Conservation (phyloP, 1,140 invertebrate genomes). For the Leptinotarsa texana region DNA sequence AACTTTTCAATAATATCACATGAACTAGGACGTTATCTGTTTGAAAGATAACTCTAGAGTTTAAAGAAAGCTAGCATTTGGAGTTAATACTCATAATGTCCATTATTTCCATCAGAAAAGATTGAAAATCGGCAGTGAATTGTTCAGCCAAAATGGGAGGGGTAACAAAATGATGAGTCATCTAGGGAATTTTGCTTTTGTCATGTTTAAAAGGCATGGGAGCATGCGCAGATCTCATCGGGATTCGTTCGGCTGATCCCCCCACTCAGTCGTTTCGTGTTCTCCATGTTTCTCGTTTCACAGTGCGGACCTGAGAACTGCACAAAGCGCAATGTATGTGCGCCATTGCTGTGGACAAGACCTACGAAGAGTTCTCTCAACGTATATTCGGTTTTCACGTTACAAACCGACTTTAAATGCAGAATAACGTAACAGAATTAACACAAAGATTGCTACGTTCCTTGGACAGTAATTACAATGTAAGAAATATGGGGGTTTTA, state of each 20-base stretch:
- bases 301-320: constrained; percentile 55
- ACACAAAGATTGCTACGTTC: constrained; percentile 68
- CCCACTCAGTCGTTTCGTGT: constrained; percentile 56
- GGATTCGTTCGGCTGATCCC: constrained; percentile 50
- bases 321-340: constrained; percentile 57
- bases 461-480: constrained; percentile 70
- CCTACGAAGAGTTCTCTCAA: constrained; percentile 54
- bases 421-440: constrained; percentile 66
- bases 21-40: background rate
- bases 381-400: constrained; percentile 55
- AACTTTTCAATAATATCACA: background rate
- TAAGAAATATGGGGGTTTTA: constrained; percentile 58
- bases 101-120: too few species aligned
- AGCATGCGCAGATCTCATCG: constrained; percentile 47
- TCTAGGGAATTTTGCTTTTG: constrained; percentile 37
- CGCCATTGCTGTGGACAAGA: constrained; percentile 56
- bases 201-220: constrained; percentile 33
- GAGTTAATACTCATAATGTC: too few species aligned
- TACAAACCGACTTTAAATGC: constrained; percentile 59
- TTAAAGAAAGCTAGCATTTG: background rate
- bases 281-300: constrained; percentile 56
- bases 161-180: constrained; percentile 20
- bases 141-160: background rate
- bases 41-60: background rate
- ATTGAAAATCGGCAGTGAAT: background rate